Evolutionary conservation across 2,113 vertebrate genomes (phyloP).

Genomic region (Protobothrops mucrosquamatus): DNA sequence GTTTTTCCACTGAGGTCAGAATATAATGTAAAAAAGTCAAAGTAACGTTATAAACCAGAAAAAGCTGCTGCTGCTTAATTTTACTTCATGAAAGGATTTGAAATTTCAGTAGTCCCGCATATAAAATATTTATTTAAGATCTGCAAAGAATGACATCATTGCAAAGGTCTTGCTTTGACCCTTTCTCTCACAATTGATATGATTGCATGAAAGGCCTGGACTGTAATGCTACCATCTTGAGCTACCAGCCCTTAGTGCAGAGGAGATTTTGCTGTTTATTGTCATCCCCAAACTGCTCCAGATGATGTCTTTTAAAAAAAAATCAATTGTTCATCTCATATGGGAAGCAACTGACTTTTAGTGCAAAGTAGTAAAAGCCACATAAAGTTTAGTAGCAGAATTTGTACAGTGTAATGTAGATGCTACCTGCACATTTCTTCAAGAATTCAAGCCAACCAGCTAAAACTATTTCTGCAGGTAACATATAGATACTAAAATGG

Average conservation of each 20-base stretch:
- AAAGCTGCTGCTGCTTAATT: background rate
- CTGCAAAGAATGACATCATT: background rate
- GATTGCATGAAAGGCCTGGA: background rate
- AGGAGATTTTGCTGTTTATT: background rate
- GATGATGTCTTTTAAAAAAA: background rate
- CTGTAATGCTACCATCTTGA: background rate
- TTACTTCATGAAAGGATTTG: background rate
- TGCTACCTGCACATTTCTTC: slow-evolving; percentile 28
- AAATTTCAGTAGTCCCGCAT: background rate
- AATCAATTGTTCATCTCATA: slow-evolving; percentile 9
- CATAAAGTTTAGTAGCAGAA: background rate
- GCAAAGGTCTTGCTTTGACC: accelerated
- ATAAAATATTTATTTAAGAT: background rate
- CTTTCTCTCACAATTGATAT: background rate
- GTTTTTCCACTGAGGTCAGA: background rate
- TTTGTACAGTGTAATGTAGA: slow-evolving; percentile 5
- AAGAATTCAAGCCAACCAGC: background rate
- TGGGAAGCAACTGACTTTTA: background rate
- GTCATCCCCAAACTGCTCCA: background rate
- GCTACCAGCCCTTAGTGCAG: background rate
- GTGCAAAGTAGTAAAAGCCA: background rate
- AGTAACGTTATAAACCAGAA: background rate
- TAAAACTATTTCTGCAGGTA: background rate
- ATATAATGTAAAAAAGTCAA: background rate
- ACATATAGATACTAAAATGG: background rate